Percentiles rank a stretch among this genome's conserved stretches.
Evolutionary conservation across 2,113 vertebrate genomes (phyloP).

Genomic region (Rhea americana): DNA sequence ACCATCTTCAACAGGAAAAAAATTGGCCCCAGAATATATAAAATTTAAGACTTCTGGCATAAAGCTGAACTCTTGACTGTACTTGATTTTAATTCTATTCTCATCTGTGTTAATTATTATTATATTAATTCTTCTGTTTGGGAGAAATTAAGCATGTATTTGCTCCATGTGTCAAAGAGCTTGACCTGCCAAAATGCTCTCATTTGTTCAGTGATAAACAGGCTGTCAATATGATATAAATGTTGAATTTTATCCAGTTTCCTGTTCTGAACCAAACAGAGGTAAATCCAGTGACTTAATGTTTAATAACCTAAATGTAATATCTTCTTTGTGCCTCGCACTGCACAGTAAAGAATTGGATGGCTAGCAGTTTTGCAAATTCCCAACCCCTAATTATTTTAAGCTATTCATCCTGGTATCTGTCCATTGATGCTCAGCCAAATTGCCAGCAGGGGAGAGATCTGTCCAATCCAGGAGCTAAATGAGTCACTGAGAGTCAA

Average conservation of each 20-base stretch:
- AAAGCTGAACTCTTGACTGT: constrained; percentile 67
- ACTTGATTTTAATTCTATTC: constrained; percentile 72
- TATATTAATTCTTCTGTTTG: constrained; percentile 73
- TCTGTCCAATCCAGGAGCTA: constrained; percentile 88
- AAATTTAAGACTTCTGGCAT: constrained; percentile 65
- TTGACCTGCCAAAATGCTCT: constrained; percentile 79
- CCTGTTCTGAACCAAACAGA: constrained; percentile 79
- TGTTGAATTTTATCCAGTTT: constrained; percentile 82
- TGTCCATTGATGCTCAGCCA: constrained; percentile 82
- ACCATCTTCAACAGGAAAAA: constrained; percentile 1
- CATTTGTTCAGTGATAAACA: constrained; percentile 77
- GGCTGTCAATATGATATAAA: constrained; percentile 78
- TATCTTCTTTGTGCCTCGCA: constrained; percentile 78
- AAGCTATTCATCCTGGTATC: constrained; percentile 85
- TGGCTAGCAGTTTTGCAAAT: constrained; percentile 78
- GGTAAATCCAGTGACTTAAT: constrained; percentile 84
- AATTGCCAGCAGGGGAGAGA: constrained; percentile 85
- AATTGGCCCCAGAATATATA: constrained; percentile 45
- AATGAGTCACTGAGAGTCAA: constrained; percentile 89
- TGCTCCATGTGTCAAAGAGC: constrained; percentile 73
- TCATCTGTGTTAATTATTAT: constrained; percentile 76
- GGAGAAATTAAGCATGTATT: constrained; percentile 66
- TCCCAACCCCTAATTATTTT: constrained; percentile 83
- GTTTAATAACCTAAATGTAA: constrained; percentile 86
- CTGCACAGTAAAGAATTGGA: constrained; percentile 78